Conservation (phyloP, 2,113 vertebrate genomes). For the Petrocephalus microphthalmus region DNA sequence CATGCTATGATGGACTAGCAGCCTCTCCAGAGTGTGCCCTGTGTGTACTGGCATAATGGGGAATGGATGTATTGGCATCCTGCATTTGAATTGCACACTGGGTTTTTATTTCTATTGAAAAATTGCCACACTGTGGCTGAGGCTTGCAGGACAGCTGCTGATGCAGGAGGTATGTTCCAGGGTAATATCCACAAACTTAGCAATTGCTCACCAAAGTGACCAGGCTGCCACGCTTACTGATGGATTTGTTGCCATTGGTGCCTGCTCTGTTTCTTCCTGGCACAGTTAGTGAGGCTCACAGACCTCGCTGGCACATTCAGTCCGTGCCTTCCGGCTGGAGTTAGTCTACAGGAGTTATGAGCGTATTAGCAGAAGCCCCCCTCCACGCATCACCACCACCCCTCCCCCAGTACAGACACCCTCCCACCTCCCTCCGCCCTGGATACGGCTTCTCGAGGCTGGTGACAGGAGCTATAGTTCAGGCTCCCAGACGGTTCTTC, state of each 20-base stretch:
- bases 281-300: not conserved
- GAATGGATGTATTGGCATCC: not conserved
- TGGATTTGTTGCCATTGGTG: not conserved
- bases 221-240: not conserved
- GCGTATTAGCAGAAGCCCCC: conserved; percentile 54
- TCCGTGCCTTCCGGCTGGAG: conserved; percentile 13
- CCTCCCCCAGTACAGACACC: conserved; percentile 46
- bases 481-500: not conserved
- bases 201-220: not conserved
- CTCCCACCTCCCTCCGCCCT: not conserved
- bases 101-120: not conserved
- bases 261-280: not conserved
- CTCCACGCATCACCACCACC: conserved; percentile 29
- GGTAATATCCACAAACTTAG: not conserved
- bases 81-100: not conserved
- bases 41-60: not conserved
- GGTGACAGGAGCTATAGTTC: not conserved
- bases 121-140: not conserved
- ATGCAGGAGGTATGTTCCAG: not conserved
- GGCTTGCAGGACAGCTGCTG: not conserved
- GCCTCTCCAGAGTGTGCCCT: not conserved
- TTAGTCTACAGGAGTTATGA: conserved; percentile 50
- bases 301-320: not conserved
- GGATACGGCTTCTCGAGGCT: not conserved
- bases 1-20: not conserved